A percentile compares a stretch with the other conserved stretches of the same genome.
phyloP scores from a whole-genome alignment of 2,888 invertebrate species.

The Pherbina coryleti region DNA sequence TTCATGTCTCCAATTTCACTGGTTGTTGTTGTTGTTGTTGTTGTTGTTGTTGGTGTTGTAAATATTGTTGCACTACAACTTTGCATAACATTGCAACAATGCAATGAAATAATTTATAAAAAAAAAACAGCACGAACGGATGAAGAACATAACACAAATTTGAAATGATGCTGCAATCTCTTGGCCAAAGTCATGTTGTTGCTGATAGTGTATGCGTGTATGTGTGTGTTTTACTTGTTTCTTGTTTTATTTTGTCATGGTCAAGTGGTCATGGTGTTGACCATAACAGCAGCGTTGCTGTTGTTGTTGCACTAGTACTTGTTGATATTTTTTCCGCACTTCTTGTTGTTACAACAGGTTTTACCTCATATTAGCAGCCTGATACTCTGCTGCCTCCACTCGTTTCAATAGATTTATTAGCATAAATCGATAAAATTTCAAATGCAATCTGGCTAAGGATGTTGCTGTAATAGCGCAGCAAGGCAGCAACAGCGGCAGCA shows the following conservation, averaged over 20 bases:
- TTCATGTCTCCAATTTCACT: too few species aligned
- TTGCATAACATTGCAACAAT: conserved; percentile 4
- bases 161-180: background rate
- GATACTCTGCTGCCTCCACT: too few species aligned
- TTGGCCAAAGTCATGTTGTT: background rate
- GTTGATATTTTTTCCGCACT: background rate
- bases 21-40: background rate
- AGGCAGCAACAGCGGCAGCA: too few species aligned
- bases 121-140: background rate
- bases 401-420: too few species aligned
- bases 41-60: background rate
- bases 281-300: background rate
- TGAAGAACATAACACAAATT: background rate
- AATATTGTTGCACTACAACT: background rate
- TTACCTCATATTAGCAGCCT: too few species aligned
- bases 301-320: background rate
- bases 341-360: too few species aligned
- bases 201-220: background rate
- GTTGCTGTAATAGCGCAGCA: too few species aligned
- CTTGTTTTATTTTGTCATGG: background rate
- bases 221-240: background rate
- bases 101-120: background rate
- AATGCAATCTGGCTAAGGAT: too few species aligned
- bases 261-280: conserved; percentile 1
- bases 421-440: too few species aligned